These are phyloP conservation scores for Alsophila aescularia DNA, from an alignment of 2,888 invertebrate species.

Conservation along the genomic window DNA sequence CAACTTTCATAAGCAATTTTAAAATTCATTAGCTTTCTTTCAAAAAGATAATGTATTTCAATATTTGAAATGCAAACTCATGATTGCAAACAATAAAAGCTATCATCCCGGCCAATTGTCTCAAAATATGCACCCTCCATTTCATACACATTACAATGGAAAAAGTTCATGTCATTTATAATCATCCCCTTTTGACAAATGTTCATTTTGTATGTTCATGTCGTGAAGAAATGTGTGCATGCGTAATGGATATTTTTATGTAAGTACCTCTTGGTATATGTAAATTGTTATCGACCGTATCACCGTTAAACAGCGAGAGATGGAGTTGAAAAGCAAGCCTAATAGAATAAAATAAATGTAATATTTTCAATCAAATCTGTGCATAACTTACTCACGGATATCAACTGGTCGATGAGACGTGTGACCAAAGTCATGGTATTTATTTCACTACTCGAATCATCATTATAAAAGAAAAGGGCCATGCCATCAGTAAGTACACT, in stretches of 20 bases:
- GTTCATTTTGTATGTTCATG: slow-evolving; percentile 41
- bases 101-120: slow-evolving; percentile 31
- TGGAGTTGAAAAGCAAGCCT: too few relatives aligned
- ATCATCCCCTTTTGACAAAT: slow-evolving; percentile 49
- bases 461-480: too few relatives aligned
- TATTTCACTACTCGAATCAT: too few relatives aligned
- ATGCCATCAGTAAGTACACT: too few relatives aligned
- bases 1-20: background rate
- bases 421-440: too few relatives aligned
- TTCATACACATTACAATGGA: slow-evolving; percentile 43
- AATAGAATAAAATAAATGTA: too few relatives aligned
- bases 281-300: too few relatives aligned
- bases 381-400: too few relatives aligned
- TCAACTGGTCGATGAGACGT: too few relatives aligned
- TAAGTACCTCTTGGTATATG: too few relatives aligned
- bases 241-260: slow-evolving; percentile 10
- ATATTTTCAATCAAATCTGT: too few relatives aligned
- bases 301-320: too few relatives aligned
- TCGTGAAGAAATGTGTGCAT: slow-evolving; percentile 31
- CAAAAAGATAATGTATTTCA: slow-evolving; percentile 14
- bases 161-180: slow-evolving; percentile 52
- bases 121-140: slow-evolving; percentile 44
- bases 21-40: slow-evolving; percentile 9
- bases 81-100: slow-evolving; percentile 31
- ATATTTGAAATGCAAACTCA: slow-evolving; percentile 29